Conservation (phyloP, 2,113 vertebrate genomes). For the Pangasianodon hypophthalmus region DNA sequence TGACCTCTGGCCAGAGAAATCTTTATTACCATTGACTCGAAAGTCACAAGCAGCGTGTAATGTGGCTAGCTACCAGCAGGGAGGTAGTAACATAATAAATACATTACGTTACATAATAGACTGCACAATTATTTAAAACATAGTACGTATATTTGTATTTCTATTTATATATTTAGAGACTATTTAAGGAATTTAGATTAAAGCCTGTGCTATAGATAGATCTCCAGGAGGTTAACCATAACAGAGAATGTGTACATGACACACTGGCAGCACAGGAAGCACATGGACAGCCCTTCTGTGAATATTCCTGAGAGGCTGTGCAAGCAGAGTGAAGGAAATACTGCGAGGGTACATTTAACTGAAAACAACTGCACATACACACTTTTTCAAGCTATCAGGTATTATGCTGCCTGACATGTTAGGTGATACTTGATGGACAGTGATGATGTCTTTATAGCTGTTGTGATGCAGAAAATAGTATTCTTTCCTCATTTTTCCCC, state of each 20-base stretch:
- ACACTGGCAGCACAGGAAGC: not conserved
- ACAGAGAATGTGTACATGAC: not conserved
- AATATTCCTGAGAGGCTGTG: not conserved
- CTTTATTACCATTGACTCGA: not conserved
- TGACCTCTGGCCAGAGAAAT: constrained; percentile 20
- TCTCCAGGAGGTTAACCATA: not conserved
- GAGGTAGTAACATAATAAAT: not conserved
- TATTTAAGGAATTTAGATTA: not conserved
- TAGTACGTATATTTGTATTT: not conserved
- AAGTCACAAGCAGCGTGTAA: not conserved
- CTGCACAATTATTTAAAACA: not conserved
- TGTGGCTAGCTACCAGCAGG: constrained; percentile 15
- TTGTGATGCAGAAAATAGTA: not conserved
- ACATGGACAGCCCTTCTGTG: not conserved
- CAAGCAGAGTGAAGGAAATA: not conserved
- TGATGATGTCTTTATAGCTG: not conserved
- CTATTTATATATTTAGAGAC: not conserved
- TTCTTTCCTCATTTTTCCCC: not conserved
- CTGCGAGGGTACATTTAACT: not conserved
- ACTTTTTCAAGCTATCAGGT: not conserved
- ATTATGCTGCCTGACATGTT: not conserved
- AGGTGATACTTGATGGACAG: not conserved
- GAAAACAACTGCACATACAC: not conserved
- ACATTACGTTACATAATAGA: not conserved
- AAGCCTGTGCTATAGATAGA: not conserved